Evolutionary conservation across 2,888 invertebrate genomes (phyloP).

Genomic region (Zhengitettix transpicula): DNA sequence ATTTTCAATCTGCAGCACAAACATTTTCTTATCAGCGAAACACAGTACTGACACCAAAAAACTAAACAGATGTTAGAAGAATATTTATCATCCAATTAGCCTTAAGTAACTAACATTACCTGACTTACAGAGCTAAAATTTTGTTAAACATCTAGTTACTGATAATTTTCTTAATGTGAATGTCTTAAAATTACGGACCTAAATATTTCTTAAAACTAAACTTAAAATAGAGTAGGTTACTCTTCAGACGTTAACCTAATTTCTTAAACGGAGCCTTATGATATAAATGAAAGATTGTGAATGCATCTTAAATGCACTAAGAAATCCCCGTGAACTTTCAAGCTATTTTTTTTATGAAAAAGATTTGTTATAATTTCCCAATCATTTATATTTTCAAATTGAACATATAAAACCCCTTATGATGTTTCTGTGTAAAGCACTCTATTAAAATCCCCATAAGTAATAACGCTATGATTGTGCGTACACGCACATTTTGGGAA

Average conservation of each 20-base stretch:
- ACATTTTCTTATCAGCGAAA: not conserved
- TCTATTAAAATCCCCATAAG: conserved; percentile 6
- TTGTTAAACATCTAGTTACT: conserved; percentile 6
- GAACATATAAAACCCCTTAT: conserved; percentile 5
- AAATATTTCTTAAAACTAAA: conserved; percentile 11
- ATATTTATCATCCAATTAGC: conserved; percentile 2
- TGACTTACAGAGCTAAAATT: conserved; percentile 8
- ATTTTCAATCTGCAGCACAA: not conserved
- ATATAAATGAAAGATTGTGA: not conserved
- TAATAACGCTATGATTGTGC: conserved; percentile 4
- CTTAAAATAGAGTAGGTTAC: conserved; percentile 6
- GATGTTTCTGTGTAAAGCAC: conserved; percentile 6
- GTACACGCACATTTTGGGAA: not conserved
- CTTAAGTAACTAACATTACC: conserved; percentile 1
- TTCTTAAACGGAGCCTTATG: conserved; percentile 5
- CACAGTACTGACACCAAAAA: not conserved
- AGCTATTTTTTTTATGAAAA: too few species aligned
- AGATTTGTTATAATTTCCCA: too few species aligned
- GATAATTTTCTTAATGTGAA: conserved; percentile 9
- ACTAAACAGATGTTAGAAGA: conserved; percentile 1
- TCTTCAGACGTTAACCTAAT: conserved; percentile 3
- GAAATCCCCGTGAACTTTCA: too few species aligned
- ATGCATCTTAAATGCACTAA: too few species aligned
- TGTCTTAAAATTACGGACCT: conserved; percentile 12
- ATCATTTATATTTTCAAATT: too few species aligned